Evolutionary conservation across 1,140 invertebrate species (phyloP), one percentile per base, ranked within the genome.

Genomic region (Octopus sinensis): DNA sequence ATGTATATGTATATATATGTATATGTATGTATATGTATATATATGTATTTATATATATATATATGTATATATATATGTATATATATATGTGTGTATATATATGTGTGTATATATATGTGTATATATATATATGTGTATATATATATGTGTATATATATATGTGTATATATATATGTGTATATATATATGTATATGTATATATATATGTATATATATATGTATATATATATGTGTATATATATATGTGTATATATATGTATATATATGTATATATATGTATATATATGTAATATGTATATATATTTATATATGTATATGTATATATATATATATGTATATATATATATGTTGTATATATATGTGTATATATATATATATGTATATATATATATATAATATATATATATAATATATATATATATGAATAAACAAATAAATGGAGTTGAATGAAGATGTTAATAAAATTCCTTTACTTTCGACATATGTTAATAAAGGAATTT

Each of bases 381-480:
- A 62, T 62, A 62, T 62, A 62, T 62, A 62, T 62, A 62, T 62
- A 62, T 62, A 62, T 62, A n/a, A n/a, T 62, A 62, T 62, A 62
- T 62, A 62, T 62, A 62, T 62, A 62, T 62, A 62, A n/a, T n/a
- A n/a, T n/a, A n/a, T n/a, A n/a, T n/a, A n/a, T n/a, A n/a, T n/a
- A n/a, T n/a, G n/a, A n/a, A n/a, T n/a, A n/a, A n/a, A n/a, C n/a
- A n/a, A n/a, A n/a, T n/a, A n/a, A n/a, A n/a, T n/a, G n/a, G n/a
- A n/a, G n/a, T n/a, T n/a, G n/a, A n/a, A n/a, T n/a, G n/a, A n/a
- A n/a, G n/a, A n/a, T n/a, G n/a, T n/a, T n/a, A n/a, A n/a, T n/a
- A n/a, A n/a, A n/a, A n/a, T n/a, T n/a, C n/a, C n/a, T n/a, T n/a
- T n/a, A n/a, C n/a, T n/a, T n/a, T n/a, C n/a, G n/a, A n/a, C n/a